Evolutionary conservation across 2,797 vertebrate genomes (phyloP), one percentile per base, ranked within the genome.

Genomic region (Manis javanica): DNA sequence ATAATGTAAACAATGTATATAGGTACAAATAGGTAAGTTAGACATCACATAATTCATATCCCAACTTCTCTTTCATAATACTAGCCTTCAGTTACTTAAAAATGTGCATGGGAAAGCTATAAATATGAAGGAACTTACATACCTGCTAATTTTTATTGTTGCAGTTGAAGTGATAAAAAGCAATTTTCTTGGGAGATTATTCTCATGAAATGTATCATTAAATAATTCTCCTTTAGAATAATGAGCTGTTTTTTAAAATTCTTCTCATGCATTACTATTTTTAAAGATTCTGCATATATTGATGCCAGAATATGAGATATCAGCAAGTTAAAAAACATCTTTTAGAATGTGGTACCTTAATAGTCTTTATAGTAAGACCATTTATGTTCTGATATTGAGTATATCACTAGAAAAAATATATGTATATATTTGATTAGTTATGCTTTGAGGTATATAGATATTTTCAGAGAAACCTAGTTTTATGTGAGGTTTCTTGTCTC

Each of bases 381-480:
- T 68, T 92, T 46, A 53, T 53, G 2, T 72, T 71, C 49, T 82
- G 49, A 63, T 57, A 63, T 15, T 95, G 19, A 83, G 29, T 66
- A 15, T 31, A 66, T 77, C 12, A 68, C 29, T 9, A 59, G 9
- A 29, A 92, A 81, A 77, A 4, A 46, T 14, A 37, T 26, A 14
- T 61, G 16, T 66, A 31, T 69, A 2, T 79, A 46, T 79, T 31
- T 66, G 34, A 64, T 66, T 26, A 72, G 18, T 34, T 39, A 24
- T 49, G 39, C 4, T 84, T 57, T 78, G 13, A n/a, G 5, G 5
- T 68, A 57, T 61, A n/a, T 49, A 74, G 29, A 2, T 88, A 21
- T 74, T 93, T 29, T 94, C 42, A 91, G 23, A 92, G 49, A 79
- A 75, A 93, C 83, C 12, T 74, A 66, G n/a, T 42, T 90, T 95